These are phyloP conservation scores for Pachyseris speciosa DNA, from an alignment of 64 coral and sea anemone genomes.

Conservation along the genomic window DNA sequence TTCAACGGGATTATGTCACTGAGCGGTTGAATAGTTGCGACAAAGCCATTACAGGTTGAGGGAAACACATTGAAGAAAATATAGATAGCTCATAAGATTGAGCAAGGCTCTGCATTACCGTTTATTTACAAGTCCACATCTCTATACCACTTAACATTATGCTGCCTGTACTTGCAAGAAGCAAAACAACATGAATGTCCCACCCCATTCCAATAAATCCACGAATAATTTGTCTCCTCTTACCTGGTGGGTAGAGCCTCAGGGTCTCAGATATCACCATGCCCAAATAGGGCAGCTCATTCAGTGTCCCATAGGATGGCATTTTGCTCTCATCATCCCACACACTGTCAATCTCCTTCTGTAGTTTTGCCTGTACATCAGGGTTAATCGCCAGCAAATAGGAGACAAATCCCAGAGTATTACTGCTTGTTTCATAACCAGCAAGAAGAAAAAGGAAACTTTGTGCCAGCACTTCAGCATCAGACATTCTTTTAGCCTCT, in stretches of 20 bases:
- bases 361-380: constrained; percentile 47
- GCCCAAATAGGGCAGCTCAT: constrained; percentile 43
- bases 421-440: constrained; percentile 59
- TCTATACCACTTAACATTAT: too few relatives aligned
- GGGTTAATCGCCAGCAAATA: constrained; percentile 49
- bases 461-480: constrained; percentile 51
- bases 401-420: constrained; percentile 2
- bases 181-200: background rate
- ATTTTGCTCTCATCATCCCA: constrained; percentile 49
- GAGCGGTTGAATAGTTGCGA: too few relatives aligned
- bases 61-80: too few relatives aligned
- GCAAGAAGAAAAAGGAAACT: constrained; percentile 45
- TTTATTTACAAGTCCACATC: too few relatives aligned
- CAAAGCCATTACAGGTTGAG: too few relatives aligned
- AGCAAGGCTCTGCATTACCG: too few relatives aligned
- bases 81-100: too few relatives aligned
- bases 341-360: constrained; percentile 51
- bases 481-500: constrained; percentile 9
- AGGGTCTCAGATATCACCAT: constrained; percentile 72
- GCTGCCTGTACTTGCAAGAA: too few relatives aligned
- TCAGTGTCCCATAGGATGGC: constrained; percentile 57
- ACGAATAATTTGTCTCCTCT: background rate
- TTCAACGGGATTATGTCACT: too few relatives aligned
- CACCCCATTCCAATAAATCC: background rate
- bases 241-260: constrained; percentile 58